These are phyloP conservation scores for Xyliphius kryptos DNA, from an alignment of 2,113 vertebrate genomes.

Conservation along the genomic window DNA sequence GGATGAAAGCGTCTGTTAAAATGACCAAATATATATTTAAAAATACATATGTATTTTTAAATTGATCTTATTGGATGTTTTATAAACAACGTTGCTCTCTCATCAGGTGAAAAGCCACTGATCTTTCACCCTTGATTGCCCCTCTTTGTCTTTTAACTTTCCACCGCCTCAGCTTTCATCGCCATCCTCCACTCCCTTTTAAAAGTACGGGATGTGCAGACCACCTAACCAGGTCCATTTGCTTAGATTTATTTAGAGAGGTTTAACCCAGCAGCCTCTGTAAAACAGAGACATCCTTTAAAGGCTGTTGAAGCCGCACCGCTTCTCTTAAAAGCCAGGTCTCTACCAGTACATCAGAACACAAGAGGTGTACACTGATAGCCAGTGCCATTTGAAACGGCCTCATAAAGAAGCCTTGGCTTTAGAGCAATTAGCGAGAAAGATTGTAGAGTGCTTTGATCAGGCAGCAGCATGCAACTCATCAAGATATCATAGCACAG, in stretches of 20 bases:
- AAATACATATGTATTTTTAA: too few species aligned
- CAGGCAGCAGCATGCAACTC: constrained; percentile 61
- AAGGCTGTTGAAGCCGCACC: constrained; percentile 28
- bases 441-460: constrained; percentile 65
- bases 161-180: constrained; percentile 2
- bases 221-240: constrained; percentile 44
- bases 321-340: constrained; percentile 39
- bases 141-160: not conserved
- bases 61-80: too few species aligned
- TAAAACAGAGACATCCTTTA: constrained; percentile 48
- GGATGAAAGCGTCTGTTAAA: too few species aligned
- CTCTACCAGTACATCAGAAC: constrained; percentile 34
- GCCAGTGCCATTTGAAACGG: constrained; percentile 38
- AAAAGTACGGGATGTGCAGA: constrained; percentile 11
- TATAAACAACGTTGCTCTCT: too few species aligned
- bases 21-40: too few species aligned
- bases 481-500: constrained; percentile 52
- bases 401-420: constrained; percentile 56
- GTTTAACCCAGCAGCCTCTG: constrained; percentile 46
- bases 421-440: constrained; percentile 67
- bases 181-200: constrained; percentile 4
- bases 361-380: constrained; percentile 38
- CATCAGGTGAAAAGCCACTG: not conserved
- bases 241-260: constrained; percentile 45
- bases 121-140: not conserved